These are phyloP conservation scores for Cyprinodon diabolis DNA, from an alignment of 2,797 vertebrate genomes.

Conservation along the genomic window DNA sequence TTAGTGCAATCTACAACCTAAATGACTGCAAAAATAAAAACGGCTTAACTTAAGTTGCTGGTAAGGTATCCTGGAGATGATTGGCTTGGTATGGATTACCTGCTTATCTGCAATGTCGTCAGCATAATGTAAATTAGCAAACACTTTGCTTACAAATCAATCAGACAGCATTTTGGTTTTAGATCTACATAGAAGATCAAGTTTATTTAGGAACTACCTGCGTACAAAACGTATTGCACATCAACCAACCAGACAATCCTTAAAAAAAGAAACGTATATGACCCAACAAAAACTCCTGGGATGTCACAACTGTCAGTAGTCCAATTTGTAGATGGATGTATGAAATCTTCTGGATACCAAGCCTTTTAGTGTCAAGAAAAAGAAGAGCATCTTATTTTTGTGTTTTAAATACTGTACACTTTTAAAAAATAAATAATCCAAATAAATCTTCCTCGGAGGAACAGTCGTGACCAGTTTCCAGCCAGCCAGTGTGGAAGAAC, in stretches of 20 bases:
- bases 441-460: constrained; percentile 92
- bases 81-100: too few relatives aligned
- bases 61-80: too few relatives aligned
- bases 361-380: constrained; percentile 93
- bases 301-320: constrained; percentile 98
- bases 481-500: constrained; percentile 88
- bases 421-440: constrained; percentile 95
- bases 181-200: constrained; percentile 96
- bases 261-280: constrained; percentile 91
- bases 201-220: constrained; percentile 99
- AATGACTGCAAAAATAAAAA: too few relatives aligned
- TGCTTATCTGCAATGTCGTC: too few relatives aligned
- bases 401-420: constrained; percentile 99
- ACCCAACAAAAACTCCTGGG: constrained; percentile 93
- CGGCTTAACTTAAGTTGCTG: too few relatives aligned
- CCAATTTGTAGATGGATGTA: constrained; percentile 87
- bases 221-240: constrained; percentile 99
- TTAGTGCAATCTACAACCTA: too few relatives aligned
- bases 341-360: constrained; percentile 82
- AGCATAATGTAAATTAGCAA: too few relatives aligned
- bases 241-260: constrained; percentile 97
- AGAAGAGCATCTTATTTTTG: constrained; percentile 87
- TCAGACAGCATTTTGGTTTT: constrained; percentile 36
- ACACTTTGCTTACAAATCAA: constrained; percentile 2
- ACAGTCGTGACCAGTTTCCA: constrained; percentile 92